Evolutionary conservation across 2,888 invertebrate genomes (phyloP), one percentile per base, ranked within the genome.

Genomic region (Hypsopygia costalis): DNA sequence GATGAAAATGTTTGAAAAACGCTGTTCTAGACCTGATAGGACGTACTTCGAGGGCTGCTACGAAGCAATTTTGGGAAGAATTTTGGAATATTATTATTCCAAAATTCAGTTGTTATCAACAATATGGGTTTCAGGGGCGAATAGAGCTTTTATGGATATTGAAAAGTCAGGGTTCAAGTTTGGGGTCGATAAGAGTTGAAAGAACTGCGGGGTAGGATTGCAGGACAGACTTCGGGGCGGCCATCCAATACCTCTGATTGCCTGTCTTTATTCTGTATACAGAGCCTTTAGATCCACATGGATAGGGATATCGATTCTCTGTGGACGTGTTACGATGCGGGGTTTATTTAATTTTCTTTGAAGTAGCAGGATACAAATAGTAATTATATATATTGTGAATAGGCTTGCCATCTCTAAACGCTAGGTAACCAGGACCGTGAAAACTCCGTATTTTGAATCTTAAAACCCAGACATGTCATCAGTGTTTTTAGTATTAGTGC

Each of bases 81-180:
- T 49, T 46, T 52, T 37, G 34, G 43, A 49, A 49, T 46, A 48
- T 46, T 35, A 43, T 34, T 43, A 28, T n/a, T n/a, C n/a, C 46
- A 43, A 58, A 60, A 55, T 62, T 58, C 52, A 52, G 47, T 51
- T 56, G 40, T n/a, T n/a, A 16, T 3, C 16, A 16, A 16, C 16
- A 4, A 16, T 42, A 16, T 33, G 10, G 33, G 9, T 10, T 6
- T 21, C 6, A 0, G 1, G 49, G 44, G 32, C 40, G 47, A 51
- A 60, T 58, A 57, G 55, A 60, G 66, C 63, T 68, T 68, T 68
- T 54, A 64, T 65, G 58, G 59, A 47, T 54, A 44, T 48, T 31
- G 53, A 81, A 83, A 83, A 80, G 83, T 81, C 78, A 76, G 43
- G 76, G 83, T 69, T 82, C 73, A 75, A 63, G 62, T 64, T 69